Conservation (phyloP, 2,113 vertebrate genomes). For the Candoia aspera region DNA sequence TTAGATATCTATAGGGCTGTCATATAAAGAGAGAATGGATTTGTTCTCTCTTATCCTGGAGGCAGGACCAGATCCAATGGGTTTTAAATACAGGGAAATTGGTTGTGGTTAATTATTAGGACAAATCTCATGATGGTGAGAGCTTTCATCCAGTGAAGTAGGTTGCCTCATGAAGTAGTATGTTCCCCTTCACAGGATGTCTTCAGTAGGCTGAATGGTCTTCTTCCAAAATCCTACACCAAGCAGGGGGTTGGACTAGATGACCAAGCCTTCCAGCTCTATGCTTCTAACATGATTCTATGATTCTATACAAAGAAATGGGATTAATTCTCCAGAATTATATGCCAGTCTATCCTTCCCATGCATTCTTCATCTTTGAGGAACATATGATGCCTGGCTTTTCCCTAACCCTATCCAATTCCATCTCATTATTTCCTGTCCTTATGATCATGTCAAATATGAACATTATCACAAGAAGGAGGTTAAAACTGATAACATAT, state of each 20-base stretch:
- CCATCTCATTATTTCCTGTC: background rate
- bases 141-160: background rate
- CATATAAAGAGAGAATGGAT: background rate
- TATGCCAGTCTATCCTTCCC: background rate
- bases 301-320: background rate
- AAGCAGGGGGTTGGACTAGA: background rate
- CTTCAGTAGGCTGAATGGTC: background rate
- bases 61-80: background rate
- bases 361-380: background rate
- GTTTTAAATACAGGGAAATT: background rate
- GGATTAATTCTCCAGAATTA: background rate
- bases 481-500: background rate
- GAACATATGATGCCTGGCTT: background rate
- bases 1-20: background rate
- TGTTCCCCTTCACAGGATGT: background rate
- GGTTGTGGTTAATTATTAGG: background rate
- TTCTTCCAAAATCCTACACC: background rate
- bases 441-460: background rate
- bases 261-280: background rate
- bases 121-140: background rate
- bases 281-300: background rate
- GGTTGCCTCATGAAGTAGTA: background rate
- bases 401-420: background rate
- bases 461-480: background rate
- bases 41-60: background rate